A percentile compares a stretch with the other conserved stretches of the same genome.
phyloP scores from a whole-genome alignment of 2,888 invertebrate species.

The Apamea epomidion region DNA sequence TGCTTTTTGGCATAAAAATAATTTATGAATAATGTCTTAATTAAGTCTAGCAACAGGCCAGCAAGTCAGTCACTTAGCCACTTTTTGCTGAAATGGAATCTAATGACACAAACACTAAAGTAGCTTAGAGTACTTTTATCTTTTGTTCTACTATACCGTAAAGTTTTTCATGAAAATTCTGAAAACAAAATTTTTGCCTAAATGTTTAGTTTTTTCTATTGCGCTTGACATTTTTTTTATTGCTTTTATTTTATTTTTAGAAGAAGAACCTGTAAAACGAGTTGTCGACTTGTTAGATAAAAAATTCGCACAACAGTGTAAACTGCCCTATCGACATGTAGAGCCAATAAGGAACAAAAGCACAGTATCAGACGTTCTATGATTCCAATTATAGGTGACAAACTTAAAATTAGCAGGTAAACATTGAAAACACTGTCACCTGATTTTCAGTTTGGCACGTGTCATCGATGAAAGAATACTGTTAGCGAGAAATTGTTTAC shows the following conservation, averaged over 20 bases:
- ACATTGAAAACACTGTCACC: constrained; percentile 3
- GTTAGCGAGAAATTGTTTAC: not conserved
- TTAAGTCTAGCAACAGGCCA: constrained; percentile 10
- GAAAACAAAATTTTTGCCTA: constrained; percentile 10
- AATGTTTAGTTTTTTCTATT: not conserved
- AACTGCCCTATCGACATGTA: constrained; percentile 38
- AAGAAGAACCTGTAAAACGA: constrained; percentile 41
- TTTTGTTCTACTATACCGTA: not conserved
- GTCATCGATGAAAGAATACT: constrained; percentile 2
- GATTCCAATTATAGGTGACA: not conserved
- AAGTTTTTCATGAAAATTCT: not conserved
- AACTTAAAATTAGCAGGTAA: not conserved
- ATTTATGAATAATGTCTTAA: constrained; percentile 34
- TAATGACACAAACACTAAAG: constrained; percentile 3
- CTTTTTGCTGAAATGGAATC: not conserved
- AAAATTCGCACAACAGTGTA: constrained; percentile 56
- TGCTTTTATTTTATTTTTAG: constrained; percentile 14
- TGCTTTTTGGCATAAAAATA: constrained; percentile 52
- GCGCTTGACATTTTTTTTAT: constrained; percentile 7
- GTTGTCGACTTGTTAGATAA: constrained; percentile 39
- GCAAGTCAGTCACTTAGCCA: not conserved
- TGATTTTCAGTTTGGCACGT: constrained; percentile 28
- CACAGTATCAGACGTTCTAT: not conserved
- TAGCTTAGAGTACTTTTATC: too few relatives aligned
- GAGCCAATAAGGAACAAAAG: not conserved